Evolutionary conservation across 1,140 invertebrate species (phyloP), one percentile per base, ranked within the genome.

Genomic region (Drosophila kepulauana): DNA sequence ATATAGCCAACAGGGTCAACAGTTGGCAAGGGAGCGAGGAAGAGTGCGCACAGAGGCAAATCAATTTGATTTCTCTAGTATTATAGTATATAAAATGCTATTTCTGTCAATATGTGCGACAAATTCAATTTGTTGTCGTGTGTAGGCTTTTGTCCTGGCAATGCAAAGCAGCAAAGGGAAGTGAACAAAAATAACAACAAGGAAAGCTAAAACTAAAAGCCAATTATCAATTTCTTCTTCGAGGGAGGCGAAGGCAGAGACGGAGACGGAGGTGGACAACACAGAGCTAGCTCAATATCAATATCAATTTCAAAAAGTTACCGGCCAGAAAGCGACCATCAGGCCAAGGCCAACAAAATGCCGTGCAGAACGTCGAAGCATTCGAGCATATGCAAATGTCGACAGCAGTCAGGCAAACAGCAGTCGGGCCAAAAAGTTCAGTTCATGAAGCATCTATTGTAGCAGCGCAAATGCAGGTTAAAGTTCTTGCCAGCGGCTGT

Each of bases 71-170:
- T 78, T 62, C n/a, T 33, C 43, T 15, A 51, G 61, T 43, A 64
- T 25, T 25, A 4, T 25, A 25, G 20, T 25, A 25, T 25, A 25
- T 68, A 69, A 75, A 70, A 75, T 61, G 71, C 65, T 68, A 49
- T 58, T 78, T 58, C 70, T 78, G 75, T 49, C 73, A 66, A 78
- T 65, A 73, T 77, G 81, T 85, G 68, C 81, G 81, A 74, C 77
- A 84, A 84, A 85, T 85, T 85, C 15, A 86, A 86, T 85, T 86
- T 81, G 78, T 75, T 51, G 48, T 62, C 76, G 35, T 68, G 41
- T 65, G 56, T 67, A 30, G 20, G 62, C 43, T 57, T 25, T 61
- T 45, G 41, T 45, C 15, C 28, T 46, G 38, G 7, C 45, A 33
- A 41, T 45, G 51, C 20, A 52, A 72, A 62, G 48, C 5, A 43